Percentiles rank a stretch among this genome's conserved stretches.
Conservation (phyloP, 2,113 vertebrate species). For the Phylloscopus trochilus region DNA sequence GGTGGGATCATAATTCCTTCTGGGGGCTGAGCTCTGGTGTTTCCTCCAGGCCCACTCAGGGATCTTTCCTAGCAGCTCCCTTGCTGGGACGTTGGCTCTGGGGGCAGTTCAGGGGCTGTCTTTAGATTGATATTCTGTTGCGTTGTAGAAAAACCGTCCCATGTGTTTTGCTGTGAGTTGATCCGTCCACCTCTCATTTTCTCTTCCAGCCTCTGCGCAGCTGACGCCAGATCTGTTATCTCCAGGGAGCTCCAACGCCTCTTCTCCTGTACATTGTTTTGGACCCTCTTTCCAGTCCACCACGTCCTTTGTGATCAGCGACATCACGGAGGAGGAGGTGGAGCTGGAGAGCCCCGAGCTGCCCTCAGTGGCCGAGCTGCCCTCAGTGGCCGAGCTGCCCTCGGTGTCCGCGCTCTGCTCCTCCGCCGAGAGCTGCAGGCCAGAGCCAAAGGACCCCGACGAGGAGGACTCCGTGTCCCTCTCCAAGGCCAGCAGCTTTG, state of each 20-base stretch:
- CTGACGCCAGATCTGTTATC: constrained; percentile 92
- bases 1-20: constrained; percentile 62
- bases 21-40: not conserved
- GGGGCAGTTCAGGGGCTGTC: not conserved
- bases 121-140: not conserved
- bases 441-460: constrained; percentile 81
- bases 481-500: constrained; percentile 98
- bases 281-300: constrained; percentile 89
- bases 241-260: constrained; percentile 90
- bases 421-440: constrained; percentile 83
- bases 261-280: constrained; percentile 91
- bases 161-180: not conserved
- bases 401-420: constrained; percentile 86
- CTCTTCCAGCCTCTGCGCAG: constrained; percentile 83
- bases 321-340: constrained; percentile 91
- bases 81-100: not conserved
- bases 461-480: constrained; percentile 91
- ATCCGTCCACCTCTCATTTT: not conserved
- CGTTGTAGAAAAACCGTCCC: not conserved
- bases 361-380: constrained; percentile 79
- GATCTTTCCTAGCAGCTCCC: not conserved
- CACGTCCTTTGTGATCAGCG: constrained; percentile 97
- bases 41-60: fast-evolving
- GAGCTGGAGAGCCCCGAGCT: constrained; percentile 88
- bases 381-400: constrained; percentile 80